Percentiles rank a stretch among this genome's conserved stretches.
These are phyloP conservation scores for Lathronympha strigana DNA, from an alignment of 2,888 invertebrate species.

Conservation along the genomic window DNA sequence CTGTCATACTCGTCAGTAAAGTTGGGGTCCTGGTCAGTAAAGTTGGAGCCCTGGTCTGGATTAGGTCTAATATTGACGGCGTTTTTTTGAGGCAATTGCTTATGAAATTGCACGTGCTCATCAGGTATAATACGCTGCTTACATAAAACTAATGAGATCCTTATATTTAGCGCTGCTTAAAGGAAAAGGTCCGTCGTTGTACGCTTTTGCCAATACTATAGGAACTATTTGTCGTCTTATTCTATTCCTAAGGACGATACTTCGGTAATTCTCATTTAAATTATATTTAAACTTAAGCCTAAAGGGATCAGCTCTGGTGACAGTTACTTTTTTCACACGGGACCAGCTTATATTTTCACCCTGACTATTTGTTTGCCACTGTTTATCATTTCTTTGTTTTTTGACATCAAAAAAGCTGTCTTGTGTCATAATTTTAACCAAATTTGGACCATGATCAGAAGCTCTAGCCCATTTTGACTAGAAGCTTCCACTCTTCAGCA, in stretches of 20 bases:
- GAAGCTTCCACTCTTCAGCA: slow-evolving; percentile 43
- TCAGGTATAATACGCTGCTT: background rate
- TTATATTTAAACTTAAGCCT: background rate
- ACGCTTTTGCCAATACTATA: background rate
- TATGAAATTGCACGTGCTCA: background rate
- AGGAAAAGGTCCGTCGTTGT: background rate
- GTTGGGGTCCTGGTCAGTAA: too few species aligned
- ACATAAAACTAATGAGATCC: background rate
- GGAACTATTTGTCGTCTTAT: background rate
- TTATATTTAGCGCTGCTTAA: background rate
- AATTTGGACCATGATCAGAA: background rate
- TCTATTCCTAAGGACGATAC: background rate
- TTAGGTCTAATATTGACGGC: background rate
- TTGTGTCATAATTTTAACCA: background rate
- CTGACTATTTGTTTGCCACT: background rate
- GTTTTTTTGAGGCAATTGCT: background rate
- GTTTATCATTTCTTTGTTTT: background rate
- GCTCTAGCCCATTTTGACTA: slow-evolving; percentile 42
- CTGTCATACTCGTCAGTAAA: too few species aligned
- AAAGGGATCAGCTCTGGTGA: background rate
- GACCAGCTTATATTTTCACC: background rate
- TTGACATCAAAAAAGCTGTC: background rate
- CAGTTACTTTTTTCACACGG: background rate
- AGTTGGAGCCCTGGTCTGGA: too few species aligned
- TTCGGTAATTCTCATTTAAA: background rate